Conservation (phyloP, 2,797 vertebrate genomes). For the Cyprinodon diabolis region DNA sequence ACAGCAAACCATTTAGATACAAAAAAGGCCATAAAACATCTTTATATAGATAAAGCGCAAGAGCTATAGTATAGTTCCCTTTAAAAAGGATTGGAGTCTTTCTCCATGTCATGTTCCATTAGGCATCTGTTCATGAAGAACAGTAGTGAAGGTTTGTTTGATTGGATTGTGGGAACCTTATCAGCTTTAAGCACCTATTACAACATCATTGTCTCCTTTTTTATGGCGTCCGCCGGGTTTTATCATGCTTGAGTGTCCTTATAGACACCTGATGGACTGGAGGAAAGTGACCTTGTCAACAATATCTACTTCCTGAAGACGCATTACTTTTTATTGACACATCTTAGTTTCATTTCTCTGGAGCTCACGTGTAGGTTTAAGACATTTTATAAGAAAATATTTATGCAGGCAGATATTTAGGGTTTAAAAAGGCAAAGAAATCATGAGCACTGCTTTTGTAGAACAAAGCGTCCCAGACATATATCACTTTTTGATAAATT, state of each 20-base stretch:
- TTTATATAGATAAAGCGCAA: background rate
- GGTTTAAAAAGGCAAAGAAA: background rate
- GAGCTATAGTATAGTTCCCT: background rate
- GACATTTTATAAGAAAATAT: background rate
- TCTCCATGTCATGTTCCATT: conserved; percentile 6
- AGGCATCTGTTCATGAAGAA: conserved; percentile 17
- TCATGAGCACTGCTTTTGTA: background rate
- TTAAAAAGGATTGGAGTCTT: background rate
- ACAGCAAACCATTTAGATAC: background rate
- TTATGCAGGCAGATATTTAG: background rate
- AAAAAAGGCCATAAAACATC: background rate
- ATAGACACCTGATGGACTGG: conserved; percentile 37
- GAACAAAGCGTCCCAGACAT: background rate
- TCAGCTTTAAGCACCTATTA: conserved; percentile 55
- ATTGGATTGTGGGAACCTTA: conserved; percentile 34
- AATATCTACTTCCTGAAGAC: conserved; percentile 37
- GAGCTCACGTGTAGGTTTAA: background rate
- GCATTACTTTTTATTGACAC: conserved; percentile 19
- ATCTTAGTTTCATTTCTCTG: conserved; percentile 8
- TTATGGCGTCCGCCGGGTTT: conserved; percentile 43
- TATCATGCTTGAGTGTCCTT: conserved; percentile 46
- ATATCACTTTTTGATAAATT: conserved; percentile 1
- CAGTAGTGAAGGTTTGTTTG: conserved; percentile 12
- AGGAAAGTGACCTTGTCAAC: conserved; percentile 36
- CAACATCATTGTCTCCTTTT: conserved; percentile 41